Evolutionary conservation across 2,888 invertebrate genomes (phyloP).

Genomic region (Mimumesa dahlbomi): DNA sequence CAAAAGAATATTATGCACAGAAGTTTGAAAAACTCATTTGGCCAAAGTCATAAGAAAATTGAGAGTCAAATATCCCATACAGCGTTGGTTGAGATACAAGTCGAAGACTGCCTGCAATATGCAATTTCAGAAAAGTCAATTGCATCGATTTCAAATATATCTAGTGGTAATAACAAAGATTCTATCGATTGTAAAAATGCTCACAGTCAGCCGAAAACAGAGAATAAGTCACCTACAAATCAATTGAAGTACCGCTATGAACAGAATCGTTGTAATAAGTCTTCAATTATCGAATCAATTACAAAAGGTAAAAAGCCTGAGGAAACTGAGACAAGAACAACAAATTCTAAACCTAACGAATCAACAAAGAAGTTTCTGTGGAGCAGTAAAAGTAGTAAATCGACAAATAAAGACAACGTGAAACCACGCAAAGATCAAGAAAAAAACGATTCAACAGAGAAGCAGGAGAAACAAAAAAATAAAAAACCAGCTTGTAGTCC

Average conservation of each 20-base stretch:
- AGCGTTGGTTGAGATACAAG: conserved; percentile 69
- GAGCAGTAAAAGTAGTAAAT: conserved; percentile 64
- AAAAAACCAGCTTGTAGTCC: conserved; percentile 65
- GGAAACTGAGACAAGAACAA: conserved; percentile 21
- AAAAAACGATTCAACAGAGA: conserved; percentile 52
- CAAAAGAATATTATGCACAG: conserved; percentile 52
- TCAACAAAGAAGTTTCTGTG: conserved; percentile 66
- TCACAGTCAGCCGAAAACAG: conserved; percentile 40
- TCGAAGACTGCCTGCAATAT: conserved; percentile 69
- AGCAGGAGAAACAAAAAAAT: conserved; percentile 54
- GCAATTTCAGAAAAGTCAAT: conserved; percentile 57
- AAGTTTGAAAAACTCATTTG: conserved; percentile 54
- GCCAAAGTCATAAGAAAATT: conserved; percentile 42
- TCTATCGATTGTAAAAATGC: conserved; percentile 46
- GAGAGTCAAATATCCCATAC: conserved; percentile 54
- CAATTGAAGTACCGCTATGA: conserved; percentile 70
- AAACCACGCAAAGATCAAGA: conserved; percentile 60
- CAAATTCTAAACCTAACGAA: conserved; percentile 36
- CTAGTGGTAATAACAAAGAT: conserved; percentile 56
- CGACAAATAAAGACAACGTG: conserved; percentile 52
- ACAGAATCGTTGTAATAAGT: conserved; percentile 59
- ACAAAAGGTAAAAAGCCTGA: conserved; percentile 53
- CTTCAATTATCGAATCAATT: conserved; percentile 51
- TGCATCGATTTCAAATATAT: conserved; percentile 58
- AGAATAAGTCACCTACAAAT: conserved; percentile 56